Evolutionary conservation across 2,113 vertebrate species (phyloP).

Genomic region (Pionites leucogaster): DNA sequence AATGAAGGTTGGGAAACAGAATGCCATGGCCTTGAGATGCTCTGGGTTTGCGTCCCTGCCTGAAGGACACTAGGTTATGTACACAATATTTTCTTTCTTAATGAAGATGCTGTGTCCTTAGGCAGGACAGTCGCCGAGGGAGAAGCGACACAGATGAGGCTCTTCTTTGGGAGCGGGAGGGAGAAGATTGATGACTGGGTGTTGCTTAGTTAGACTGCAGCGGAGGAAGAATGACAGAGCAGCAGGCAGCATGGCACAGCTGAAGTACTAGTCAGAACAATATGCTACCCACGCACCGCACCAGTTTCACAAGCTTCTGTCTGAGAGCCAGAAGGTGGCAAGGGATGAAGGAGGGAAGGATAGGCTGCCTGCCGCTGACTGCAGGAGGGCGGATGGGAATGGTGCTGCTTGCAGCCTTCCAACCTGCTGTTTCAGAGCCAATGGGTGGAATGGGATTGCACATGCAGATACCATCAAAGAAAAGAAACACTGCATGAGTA

Average conservation of each 20-base stretch:
- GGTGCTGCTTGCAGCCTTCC: constrained; percentile 13
- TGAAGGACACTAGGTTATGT: background rate
- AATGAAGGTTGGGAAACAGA: background rate
- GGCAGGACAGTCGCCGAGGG: background rate
- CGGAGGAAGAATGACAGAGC: background rate
- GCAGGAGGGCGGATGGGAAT: constrained; percentile 3
- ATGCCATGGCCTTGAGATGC: background rate
- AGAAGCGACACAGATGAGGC: background rate
- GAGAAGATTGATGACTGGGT: background rate
- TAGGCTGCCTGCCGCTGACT: constrained; percentile 24
- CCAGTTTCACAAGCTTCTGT: background rate
- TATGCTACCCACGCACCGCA: background rate
- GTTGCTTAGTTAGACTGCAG: background rate
- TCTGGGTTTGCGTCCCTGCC: background rate
- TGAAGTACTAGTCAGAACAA: constrained; percentile 40
- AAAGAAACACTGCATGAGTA: background rate
- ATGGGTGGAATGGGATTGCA: background rate
- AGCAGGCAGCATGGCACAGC: background rate
- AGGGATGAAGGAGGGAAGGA: constrained; percentile 7
- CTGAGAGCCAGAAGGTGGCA: constrained; percentile 34
- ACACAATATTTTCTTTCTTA: background rate
- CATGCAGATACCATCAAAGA: background rate
- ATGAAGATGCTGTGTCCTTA: background rate
- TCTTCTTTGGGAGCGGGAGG: background rate
- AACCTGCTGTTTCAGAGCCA: constrained; percentile 6